Percentiles rank a stretch among this genome's conserved stretches.
These are phyloP conservation scores for Amphiprion ocellaris DNA, from an alignment of 2,113 vertebrate species.

Conservation along the genomic window DNA sequence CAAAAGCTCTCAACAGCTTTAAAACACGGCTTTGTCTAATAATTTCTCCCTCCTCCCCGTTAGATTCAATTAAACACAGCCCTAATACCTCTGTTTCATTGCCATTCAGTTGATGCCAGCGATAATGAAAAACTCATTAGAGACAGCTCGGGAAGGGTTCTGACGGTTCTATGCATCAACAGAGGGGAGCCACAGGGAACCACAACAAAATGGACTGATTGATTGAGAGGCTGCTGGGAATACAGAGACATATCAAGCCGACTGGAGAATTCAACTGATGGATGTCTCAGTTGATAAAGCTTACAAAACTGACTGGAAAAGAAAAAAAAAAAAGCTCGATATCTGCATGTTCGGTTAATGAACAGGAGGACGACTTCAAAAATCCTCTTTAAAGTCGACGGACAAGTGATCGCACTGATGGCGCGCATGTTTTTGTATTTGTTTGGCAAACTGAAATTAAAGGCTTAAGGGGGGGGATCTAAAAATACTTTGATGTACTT, in stretches of 20 bases:
- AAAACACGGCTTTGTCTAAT: constrained; percentile 62
- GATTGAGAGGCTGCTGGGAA: constrained; percentile 70
- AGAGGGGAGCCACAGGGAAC: constrained; percentile 66
- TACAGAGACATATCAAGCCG: constrained; percentile 45
- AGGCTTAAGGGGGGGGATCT: constrained; percentile 7
- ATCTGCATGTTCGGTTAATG: constrained; percentile 52
- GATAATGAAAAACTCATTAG: constrained; percentile 78
- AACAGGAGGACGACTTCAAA: constrained; percentile 26
- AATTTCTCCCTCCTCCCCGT: constrained; percentile 32
- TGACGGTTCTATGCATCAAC: constrained; percentile 58
- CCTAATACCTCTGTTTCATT: constrained; percentile 59
- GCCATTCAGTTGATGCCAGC: constrained; percentile 63
- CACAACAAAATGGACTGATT: constrained; percentile 70
- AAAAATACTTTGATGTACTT: constrained; percentile 52
- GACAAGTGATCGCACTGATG: constrained; percentile 27
- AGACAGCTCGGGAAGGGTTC: constrained; percentile 56
- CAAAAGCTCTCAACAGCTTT: constrained; percentile 49
- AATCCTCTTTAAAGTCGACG: constrained; percentile 29
- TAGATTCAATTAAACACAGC: constrained; percentile 72
- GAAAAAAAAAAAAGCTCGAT: constrained; percentile 29
- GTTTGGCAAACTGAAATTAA: constrained; percentile 47
- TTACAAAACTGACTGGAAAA: constrained; percentile 7
- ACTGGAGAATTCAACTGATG: constrained; percentile 52
- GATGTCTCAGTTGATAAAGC: constrained; percentile 60
- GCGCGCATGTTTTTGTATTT: constrained; percentile 5